phyloP scores from a whole-genome alignment of 2,888 invertebrate species.

The Entomobrya multifasciata region DNA sequence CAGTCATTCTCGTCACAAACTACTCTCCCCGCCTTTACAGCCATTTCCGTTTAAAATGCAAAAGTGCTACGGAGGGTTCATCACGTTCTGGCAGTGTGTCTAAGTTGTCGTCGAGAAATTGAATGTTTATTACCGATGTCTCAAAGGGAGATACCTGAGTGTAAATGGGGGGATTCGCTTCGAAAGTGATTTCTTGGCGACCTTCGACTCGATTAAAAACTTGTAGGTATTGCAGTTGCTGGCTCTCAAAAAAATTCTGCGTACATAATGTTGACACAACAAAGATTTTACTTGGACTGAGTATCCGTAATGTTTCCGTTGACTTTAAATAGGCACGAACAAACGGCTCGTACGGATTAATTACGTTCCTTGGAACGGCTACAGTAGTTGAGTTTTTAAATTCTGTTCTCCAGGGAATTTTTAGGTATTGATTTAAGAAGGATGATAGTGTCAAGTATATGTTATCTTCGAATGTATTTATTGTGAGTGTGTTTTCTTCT shows the following conservation, averaged over 20 bases:
- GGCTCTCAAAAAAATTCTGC: neutral
- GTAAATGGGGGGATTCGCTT: neutral
- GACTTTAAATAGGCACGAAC: too few relatives aligned
- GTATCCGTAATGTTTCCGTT: too few relatives aligned
- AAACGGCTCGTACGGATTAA: neutral
- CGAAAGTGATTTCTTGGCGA: neutral
- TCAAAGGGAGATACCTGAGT: neutral
- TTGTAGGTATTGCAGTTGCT: neutral
- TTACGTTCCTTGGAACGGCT: neutral
- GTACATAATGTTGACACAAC: neutral
- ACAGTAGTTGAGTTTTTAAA: neutral
- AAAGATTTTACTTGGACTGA: neutral
- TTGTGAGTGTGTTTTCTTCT: neutral
- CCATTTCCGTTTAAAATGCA: neutral
- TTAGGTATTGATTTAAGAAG: neutral
- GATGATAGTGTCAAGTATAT: neutral
- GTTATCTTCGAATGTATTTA: neutral
- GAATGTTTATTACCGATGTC: neutral
- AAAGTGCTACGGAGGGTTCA: neutral
- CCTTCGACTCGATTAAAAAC: neutral
- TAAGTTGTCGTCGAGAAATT: neutral
- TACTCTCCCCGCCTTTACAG: neutral
- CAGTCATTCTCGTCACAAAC: neutral
- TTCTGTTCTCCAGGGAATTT: neutral
- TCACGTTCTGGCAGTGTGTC: neutral